Conservation (phyloP, 2,797 vertebrate genomes). For the Dermochelys coriacea region DNA sequence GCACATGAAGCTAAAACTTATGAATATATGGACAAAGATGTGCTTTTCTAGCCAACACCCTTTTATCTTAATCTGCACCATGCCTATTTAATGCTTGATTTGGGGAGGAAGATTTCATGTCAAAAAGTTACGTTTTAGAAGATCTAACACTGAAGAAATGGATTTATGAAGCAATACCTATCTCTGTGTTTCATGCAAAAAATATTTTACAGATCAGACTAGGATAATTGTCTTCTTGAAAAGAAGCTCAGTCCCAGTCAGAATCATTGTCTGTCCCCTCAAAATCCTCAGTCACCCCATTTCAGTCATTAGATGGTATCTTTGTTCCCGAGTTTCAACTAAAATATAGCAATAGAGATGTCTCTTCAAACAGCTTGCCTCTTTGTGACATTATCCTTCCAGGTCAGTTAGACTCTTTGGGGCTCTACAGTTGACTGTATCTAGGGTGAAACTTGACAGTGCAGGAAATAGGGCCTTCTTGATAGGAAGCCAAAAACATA, state of each 20-base stretch:
- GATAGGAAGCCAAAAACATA: neutral
- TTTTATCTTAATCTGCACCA: neutral
- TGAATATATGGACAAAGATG: neutral
- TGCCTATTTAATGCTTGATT: slow-evolving; percentile 28
- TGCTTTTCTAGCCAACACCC: neutral
- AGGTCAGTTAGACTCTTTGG: neutral
- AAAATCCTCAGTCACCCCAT: neutral
- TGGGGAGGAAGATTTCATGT: neutral
- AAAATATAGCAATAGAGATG: neutral
- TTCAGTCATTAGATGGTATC: neutral
- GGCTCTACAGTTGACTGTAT: neutral
- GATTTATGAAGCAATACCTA: neutral
- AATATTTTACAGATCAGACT: neutral
- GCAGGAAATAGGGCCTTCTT: neutral
- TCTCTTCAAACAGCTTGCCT: neutral
- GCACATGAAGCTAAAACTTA: slow-evolving; percentile 7
- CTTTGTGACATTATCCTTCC: neutral
- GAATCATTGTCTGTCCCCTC: neutral
- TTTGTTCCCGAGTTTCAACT: neutral
- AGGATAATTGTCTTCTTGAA: neutral
- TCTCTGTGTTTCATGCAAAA: neutral
- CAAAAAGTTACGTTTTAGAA: neutral
- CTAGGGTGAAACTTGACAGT: neutral
- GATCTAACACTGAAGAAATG: neutral
- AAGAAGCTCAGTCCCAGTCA: neutral